Evolutionary conservation across 2,888 invertebrate genomes (phyloP).

Genomic region (Osedax fenrisi): DNA sequence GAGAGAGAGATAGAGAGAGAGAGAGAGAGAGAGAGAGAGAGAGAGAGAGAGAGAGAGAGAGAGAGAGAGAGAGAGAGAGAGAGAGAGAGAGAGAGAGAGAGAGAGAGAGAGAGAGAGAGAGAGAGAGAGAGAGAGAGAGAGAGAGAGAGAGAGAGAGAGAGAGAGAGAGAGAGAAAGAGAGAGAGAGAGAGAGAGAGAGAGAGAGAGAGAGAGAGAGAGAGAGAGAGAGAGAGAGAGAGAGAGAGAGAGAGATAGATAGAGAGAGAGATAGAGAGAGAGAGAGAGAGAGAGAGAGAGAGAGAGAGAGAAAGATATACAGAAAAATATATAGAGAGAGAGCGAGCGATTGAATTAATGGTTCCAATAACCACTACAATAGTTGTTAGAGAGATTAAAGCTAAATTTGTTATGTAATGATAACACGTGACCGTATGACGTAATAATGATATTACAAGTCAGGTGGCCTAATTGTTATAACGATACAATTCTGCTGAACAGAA

Average conservation of each 20-base stretch:
- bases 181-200: conserved; percentile 26
- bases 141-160: conserved; percentile 25
- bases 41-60: conserved; percentile 9
- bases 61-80: conserved; percentile 19
- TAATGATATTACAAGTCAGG: no score
- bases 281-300: conserved; percentile 4
- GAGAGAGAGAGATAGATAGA: not conserved
- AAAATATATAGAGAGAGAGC: not conserved
- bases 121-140: conserved; percentile 21
- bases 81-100: conserved; percentile 12
- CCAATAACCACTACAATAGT: no score
- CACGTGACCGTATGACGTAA: no score
- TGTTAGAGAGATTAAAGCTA: no score
- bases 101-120: conserved; percentile 20
- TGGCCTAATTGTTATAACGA: no score
- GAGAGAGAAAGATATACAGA: conserved; percentile 3
- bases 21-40: conserved; percentile 5
- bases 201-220: conserved; percentile 18
- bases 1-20: conserved; percentile 5
- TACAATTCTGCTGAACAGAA: no score
- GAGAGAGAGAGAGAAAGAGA: conserved; percentile 23
- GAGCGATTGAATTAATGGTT: no score
- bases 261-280: not conserved
- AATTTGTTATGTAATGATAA: no score
- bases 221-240: not conserved